A percentile compares a stretch with the other conserved stretches of the same genome.
Evolutionary conservation across 2,797 vertebrate species (phyloP).

Genomic region (Falco novaeseelandiae): DNA sequence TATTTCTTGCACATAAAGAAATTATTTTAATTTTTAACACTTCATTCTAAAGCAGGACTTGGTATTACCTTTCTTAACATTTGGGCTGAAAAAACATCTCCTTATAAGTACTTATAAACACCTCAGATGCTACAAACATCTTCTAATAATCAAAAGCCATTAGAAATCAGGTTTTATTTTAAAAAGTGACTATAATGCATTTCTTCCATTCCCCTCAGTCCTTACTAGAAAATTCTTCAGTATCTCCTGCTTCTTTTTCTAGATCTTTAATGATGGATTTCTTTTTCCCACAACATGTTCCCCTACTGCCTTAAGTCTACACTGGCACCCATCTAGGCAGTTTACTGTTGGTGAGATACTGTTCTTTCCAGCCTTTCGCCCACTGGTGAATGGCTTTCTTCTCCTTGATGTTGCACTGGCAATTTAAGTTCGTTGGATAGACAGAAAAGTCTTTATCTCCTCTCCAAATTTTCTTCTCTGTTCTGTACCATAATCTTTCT

Average conservation of each 20-base stretch:
- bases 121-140: not conserved
- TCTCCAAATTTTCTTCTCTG: not conserved
- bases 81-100: not conserved
- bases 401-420: not conserved
- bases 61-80: not conserved
- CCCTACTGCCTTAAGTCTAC: not conserved
- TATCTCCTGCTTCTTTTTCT: not conserved
- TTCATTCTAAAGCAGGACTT: not conserved
- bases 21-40: not conserved
- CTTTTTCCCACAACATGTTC: not conserved
- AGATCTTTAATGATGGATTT: not conserved
- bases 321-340: not conserved
- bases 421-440: not conserved
- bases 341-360: not conserved
- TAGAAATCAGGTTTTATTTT: not conserved
- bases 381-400: not conserved
- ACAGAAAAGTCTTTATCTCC: not conserved
- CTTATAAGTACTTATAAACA: not conserved
- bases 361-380: not conserved
- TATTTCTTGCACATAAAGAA: not conserved
- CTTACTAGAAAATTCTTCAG: not conserved
- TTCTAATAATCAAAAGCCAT: not conserved
- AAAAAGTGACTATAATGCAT: not conserved
- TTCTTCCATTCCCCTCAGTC: not conserved
- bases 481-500: not conserved